Percentiles rank a stretch among this genome's conserved stretches.
Conservation (phyloP, 2,113 vertebrate genomes). For the Calidris pygmaea region DNA sequence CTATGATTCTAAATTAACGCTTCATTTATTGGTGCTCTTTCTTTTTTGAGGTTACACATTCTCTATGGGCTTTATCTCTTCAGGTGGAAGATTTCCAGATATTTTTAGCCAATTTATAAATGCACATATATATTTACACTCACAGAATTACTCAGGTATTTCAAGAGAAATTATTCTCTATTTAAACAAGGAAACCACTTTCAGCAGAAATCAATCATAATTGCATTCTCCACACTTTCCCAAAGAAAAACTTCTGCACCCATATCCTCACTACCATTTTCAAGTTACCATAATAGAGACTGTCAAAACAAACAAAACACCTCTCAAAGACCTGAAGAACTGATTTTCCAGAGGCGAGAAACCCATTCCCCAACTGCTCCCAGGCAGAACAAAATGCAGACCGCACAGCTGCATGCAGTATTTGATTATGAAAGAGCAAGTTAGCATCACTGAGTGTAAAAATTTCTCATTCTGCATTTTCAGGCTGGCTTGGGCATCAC, state of each 20-base stretch:
- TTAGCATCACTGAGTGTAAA: background rate
- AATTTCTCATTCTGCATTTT: background rate
- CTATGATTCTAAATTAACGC: background rate
- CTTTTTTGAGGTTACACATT: background rate
- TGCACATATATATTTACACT: background rate
- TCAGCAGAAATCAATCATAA: background rate
- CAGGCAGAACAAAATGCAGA: background rate
- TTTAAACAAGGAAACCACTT: background rate
- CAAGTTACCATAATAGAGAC: background rate
- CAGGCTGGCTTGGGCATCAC: background rate
- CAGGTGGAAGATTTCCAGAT: background rate
- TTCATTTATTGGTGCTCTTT: background rate
- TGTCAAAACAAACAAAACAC: background rate
- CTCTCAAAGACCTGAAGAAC: background rate
- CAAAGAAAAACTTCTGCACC: background rate
- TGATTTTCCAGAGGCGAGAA: background rate
- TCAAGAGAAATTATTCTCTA: background rate
- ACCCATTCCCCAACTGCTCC: background rate
- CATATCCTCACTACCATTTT: background rate
- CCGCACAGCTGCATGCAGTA: fast-evolving
- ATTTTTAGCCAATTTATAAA: background rate
- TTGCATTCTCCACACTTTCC: background rate
- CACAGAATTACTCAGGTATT: background rate
- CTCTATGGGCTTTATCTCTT: background rate
- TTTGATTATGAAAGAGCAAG: background rate